A percentile compares a stretch with the other conserved stretches of the same genome.
Evolutionary conservation across 2,113 vertebrate species (phyloP).

Genomic region (Morphnarchus princeps): DNA sequence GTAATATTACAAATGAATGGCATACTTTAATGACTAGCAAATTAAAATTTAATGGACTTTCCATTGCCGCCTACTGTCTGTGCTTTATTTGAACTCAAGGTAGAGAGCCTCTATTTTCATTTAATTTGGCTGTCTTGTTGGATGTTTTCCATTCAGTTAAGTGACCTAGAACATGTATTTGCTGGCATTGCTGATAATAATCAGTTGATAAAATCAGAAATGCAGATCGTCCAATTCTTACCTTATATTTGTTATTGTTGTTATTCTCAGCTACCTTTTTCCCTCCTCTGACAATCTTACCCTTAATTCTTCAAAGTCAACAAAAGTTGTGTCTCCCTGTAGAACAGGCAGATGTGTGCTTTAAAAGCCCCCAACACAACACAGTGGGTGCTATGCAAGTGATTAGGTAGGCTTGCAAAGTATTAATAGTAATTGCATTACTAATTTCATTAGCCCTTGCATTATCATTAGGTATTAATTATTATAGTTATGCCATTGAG

Average conservation of each 20-base stretch:
- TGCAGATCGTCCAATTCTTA: background rate
- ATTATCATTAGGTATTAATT: slow-evolving; percentile 68
- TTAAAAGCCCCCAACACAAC: background rate
- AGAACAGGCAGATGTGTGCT: background rate
- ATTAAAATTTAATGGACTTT: slow-evolving; percentile 28
- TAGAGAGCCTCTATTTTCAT: background rate
- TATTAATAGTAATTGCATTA: slow-evolving; percentile 12
- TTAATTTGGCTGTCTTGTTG: background rate
- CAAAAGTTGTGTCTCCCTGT: background rate
- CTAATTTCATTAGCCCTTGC: slow-evolving; percentile 67
- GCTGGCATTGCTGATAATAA: background rate
- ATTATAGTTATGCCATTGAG: slow-evolving; percentile 50
- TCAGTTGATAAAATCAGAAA: background rate
- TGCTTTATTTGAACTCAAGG: background rate
- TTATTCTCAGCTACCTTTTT: background rate
- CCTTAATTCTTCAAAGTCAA: background rate
- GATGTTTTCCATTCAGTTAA: background rate
- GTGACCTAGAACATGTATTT: background rate
- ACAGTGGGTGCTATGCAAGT: background rate
- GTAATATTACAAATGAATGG: background rate
- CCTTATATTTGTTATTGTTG: background rate
- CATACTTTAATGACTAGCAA: background rate
- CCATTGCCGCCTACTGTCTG: background rate
- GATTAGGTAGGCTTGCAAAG: background rate
- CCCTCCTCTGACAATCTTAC: background rate